phyloP scores from a whole-genome alignment of 2,797 vertebrate species.

The Pseudochaenichthys georgianus region DNA sequence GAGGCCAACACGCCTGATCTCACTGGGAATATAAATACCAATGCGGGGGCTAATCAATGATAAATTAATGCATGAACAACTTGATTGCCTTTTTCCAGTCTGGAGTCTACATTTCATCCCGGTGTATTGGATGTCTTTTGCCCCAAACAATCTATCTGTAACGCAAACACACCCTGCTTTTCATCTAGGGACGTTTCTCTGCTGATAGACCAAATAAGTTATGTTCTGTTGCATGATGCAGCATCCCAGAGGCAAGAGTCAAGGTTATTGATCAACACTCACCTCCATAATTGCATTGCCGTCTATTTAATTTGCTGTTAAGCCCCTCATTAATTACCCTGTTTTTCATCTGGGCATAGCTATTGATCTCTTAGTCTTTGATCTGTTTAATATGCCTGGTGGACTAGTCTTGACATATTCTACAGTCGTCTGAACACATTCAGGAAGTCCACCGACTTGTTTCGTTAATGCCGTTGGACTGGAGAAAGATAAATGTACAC shows the following conservation, averaged over 20 bases:
- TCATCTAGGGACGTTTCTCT: slow-evolving; percentile 42
- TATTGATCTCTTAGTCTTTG: slow-evolving; percentile 77
- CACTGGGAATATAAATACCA: slow-evolving; percentile 75
- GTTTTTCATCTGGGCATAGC: slow-evolving; percentile 65
- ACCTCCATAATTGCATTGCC: slow-evolving; percentile 77
- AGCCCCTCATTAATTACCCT: slow-evolving; percentile 75
- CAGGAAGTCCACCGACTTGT: slow-evolving; percentile 44
- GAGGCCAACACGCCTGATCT: slow-evolving; percentile 55
- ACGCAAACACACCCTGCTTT: slow-evolving; percentile 37
- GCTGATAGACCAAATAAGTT: slow-evolving; percentile 51
- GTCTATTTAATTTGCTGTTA: slow-evolving; percentile 80
- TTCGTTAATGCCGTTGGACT: slow-evolving; percentile 21
- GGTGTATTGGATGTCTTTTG: slow-evolving; percentile 17
- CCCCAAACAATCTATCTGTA: slow-evolving; percentile 2
- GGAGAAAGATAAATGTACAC: not conserved
- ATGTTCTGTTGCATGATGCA: slow-evolving; percentile 53
- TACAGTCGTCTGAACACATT: slow-evolving; percentile 49
- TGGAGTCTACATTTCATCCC: slow-evolving; percentile 35
- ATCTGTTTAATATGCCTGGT: slow-evolving; percentile 74
- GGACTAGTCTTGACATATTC: slow-evolving; percentile 64
- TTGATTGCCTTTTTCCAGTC: slow-evolving; percentile 50
- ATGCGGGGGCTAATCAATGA: slow-evolving; percentile 57
- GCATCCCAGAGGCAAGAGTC: slow-evolving; percentile 67
- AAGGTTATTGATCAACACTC: slow-evolving; percentile 81
- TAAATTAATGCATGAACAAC: slow-evolving; percentile 64